Conservation (phyloP, 2,888 invertebrate genomes). For the Drosophila falleni region DNA sequence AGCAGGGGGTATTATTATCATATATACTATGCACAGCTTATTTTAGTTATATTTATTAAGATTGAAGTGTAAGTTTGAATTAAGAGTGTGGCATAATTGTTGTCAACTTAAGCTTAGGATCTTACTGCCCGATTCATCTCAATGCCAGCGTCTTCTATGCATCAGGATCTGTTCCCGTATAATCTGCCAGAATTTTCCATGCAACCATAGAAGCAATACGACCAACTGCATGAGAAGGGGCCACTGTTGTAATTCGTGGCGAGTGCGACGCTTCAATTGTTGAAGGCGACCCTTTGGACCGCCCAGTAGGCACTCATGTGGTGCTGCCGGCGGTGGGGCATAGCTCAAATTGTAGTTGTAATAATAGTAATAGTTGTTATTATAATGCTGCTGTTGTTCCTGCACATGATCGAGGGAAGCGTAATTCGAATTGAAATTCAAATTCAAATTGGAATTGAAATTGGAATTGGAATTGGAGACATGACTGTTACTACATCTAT, state of each 20-base stretch:
- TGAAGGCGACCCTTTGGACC: conserved; percentile 58
- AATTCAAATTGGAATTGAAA: neutral
- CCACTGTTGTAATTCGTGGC: conserved; percentile 82
- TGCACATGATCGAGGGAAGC: conserved; percentile 57
- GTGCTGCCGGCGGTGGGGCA: conserved; percentile 59
- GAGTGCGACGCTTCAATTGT: conserved; percentile 78
- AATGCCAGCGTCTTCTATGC: conserved; percentile 75
- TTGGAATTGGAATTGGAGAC: conserved; percentile 24
- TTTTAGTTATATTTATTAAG: conserved; percentile 66
- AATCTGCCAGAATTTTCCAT: conserved; percentile 82
- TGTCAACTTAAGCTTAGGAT: conserved; percentile 25
- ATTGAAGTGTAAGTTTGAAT: conserved; percentile 41
- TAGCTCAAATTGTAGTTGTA: conserved; percentile 82
- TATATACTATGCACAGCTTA: conserved; percentile 56
- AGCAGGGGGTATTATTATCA: neutral
- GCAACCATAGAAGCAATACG: conserved; percentile 82
- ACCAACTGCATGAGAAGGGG: conserved; percentile 83
- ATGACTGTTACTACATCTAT: conserved; percentile 41
- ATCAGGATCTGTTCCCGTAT: conserved; percentile 73
- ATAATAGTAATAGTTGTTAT: conserved; percentile 80
- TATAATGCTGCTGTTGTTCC: conserved; percentile 65
- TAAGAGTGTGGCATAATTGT: conserved; percentile 55
- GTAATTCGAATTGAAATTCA: neutral
- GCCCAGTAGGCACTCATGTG: conserved; percentile 35
- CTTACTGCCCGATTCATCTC: conserved; percentile 27